phyloP scores from a whole-genome alignment of 2,888 invertebrate species.

The Ornithoptera priamus region DNA sequence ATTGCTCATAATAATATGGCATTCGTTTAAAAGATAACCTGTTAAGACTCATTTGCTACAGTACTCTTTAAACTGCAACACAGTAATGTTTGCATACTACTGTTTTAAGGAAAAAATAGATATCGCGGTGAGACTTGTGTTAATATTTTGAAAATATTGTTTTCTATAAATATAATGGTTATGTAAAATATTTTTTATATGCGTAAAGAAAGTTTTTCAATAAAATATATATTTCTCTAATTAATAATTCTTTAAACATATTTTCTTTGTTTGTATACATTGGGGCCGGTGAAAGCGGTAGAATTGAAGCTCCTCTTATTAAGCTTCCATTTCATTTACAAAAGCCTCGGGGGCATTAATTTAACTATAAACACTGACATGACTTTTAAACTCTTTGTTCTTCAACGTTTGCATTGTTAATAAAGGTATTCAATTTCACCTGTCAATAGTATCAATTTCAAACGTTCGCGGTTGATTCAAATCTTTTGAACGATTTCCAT shows the following conservation, averaged over 20 bases:
- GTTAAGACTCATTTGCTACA: too few species aligned
- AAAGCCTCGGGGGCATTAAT: not conserved
- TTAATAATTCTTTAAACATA: not conserved
- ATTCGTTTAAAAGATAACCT: too few species aligned
- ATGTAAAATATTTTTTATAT: too few species aligned
- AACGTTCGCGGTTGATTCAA: not conserved
- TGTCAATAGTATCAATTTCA: not conserved
- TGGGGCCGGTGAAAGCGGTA: constrained; percentile 15
- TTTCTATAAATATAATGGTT: too few species aligned
- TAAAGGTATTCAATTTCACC: constrained; percentile 3
- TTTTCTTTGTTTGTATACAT: not conserved
- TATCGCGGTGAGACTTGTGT: too few species aligned
- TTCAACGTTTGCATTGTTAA: constrained; percentile 2
- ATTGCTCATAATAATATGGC: too few species aligned
- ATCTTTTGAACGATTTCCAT: not conserved
- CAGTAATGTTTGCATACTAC: too few species aligned
- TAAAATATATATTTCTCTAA: not conserved
- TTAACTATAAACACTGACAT: not conserved
- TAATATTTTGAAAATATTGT: too few species aligned
- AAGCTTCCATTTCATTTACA: constrained; percentile 9
- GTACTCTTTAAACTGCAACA: too few species aligned
- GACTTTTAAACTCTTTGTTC: not conserved
- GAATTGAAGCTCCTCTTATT: constrained; percentile 4
- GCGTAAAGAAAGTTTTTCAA: not conserved
- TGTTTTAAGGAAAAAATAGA: too few species aligned